Conservation (phyloP, 2,888 invertebrate species). For the Tipula confusa region DNA sequence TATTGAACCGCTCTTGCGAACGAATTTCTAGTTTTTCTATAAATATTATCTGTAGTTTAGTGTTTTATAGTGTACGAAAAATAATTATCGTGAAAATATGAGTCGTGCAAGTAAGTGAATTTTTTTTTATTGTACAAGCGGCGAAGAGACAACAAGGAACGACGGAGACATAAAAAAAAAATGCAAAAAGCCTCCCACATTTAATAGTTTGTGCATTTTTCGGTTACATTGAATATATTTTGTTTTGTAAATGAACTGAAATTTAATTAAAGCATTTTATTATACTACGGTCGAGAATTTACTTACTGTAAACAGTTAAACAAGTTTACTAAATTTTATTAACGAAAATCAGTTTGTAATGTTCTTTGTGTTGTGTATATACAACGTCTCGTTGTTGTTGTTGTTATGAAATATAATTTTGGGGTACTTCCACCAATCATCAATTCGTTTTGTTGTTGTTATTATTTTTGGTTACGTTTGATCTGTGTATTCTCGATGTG, state of each 20-base stretch:
- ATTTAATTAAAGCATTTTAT: background rate
- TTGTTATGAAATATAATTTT: background rate
- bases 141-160: background rate
- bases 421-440: slow-evolving; percentile 12
- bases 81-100: background rate
- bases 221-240: background rate
- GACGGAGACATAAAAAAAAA: too few species aligned
- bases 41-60: background rate
- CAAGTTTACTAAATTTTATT: background rate
- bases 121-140: background rate
- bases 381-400: background rate
- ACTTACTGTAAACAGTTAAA: background rate
- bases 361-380: background rate
- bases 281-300: too few species aligned
- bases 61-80: background rate
- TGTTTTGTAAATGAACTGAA: background rate
- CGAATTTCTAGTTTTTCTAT: background rate
- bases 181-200: slow-evolving; percentile 26
- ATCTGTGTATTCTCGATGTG: background rate
- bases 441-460: background rate
- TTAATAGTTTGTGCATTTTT: background rate
- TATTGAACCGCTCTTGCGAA: slow-evolving; percentile 13
- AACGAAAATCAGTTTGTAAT: background rate
- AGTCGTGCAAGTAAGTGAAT: slow-evolving; percentile 28
- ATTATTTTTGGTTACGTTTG: background rate